phyloP scores from a whole-genome alignment of 1,140 invertebrate genomes.

The Hermetia illucens region DNA sequence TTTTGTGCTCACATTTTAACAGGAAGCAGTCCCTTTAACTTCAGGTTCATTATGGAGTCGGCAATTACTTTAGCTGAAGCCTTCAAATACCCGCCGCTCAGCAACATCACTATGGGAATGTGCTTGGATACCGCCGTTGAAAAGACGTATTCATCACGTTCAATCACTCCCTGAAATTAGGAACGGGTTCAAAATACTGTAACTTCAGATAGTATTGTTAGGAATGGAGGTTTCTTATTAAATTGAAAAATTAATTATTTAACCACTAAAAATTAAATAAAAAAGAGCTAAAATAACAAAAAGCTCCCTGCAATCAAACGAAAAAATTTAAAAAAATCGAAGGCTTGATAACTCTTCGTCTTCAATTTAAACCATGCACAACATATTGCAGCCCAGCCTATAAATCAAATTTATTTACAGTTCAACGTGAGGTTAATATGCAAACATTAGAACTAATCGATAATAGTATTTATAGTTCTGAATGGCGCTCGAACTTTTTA shows the following conservation, averaged over 20 bases:
- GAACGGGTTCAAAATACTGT: slow-evolving; percentile 8
- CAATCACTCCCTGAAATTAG: slow-evolving; percentile 57
- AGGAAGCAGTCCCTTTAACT: slow-evolving; percentile 15
- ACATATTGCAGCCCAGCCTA: too few species aligned
- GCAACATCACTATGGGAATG: slow-evolving; percentile 77
- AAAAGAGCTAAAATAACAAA: too few species aligned
- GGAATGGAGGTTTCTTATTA: slow-evolving; percentile 4
- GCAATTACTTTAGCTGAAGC: slow-evolving; percentile 65
- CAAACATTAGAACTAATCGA: too few species aligned
- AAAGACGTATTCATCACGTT: slow-evolving; percentile 74
- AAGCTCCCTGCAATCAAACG: too few species aligned
- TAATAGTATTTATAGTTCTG: too few species aligned
- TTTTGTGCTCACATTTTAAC: not conserved
- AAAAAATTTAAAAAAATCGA: too few species aligned
- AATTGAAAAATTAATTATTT: slow-evolving; percentile 5
- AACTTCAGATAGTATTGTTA: slow-evolving; percentile 2
- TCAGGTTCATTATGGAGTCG: slow-evolving; percentile 64
- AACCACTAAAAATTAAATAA: slow-evolving; percentile 5
- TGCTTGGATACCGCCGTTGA: slow-evolving; percentile 41
- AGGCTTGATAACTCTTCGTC: too few species aligned
- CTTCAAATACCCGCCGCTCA: slow-evolving; percentile 71
- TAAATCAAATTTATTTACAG: too few species aligned
- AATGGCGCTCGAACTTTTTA: too few species aligned
- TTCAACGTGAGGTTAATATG: too few species aligned
- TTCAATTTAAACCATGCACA: too few species aligned